phyloP scores from a whole-genome alignment of 2,888 invertebrate species.

The Creontiades dilutus region DNA sequence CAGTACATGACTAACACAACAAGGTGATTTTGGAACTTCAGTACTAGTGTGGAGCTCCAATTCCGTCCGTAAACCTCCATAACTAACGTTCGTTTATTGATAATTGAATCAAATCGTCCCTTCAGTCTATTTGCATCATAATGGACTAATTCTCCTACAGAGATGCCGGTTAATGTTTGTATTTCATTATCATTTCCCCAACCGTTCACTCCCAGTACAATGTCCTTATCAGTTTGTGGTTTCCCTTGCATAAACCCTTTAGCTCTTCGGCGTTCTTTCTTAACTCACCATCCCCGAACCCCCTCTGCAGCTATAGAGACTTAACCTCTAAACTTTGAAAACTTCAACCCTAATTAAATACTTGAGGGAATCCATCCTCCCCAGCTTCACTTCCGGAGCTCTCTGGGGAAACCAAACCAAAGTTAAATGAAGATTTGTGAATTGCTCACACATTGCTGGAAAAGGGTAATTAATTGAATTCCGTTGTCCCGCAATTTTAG shows the following conservation, averaged over 20 bases:
- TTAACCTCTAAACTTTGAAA: conserved; percentile 56
- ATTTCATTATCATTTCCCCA: conserved; percentile 68
- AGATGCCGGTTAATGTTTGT: conserved; percentile 68
- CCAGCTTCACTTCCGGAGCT: neutral
- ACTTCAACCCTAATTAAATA: conserved; percentile 64
- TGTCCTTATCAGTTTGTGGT: conserved; percentile 40
- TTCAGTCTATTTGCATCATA: conserved; percentile 58
- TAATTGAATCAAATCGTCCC: conserved; percentile 53
- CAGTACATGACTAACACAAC: too few relatives aligned
- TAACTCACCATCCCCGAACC: neutral
- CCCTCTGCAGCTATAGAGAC: conserved; percentile 21
- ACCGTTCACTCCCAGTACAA: conserved; percentile 38
- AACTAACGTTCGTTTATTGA: conserved; percentile 62
- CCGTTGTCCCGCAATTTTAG: conserved; percentile 33
- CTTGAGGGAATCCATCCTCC: conserved; percentile 2
- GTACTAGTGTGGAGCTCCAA: neutral
- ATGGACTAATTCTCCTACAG: conserved; percentile 53
- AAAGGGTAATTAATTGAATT: conserved; percentile 61
- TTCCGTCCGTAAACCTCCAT: neutral
- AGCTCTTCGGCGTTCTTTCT: conserved; percentile 47
- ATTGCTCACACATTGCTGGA: conserved; percentile 62
- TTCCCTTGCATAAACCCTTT: neutral
- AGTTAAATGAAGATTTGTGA: conserved; percentile 64
- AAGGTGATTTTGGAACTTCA: too few relatives aligned
- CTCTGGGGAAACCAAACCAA: conserved; percentile 6